phyloP scores from a whole-genome alignment of 2,888 invertebrate species.

The Laspeyria flexula region DNA sequence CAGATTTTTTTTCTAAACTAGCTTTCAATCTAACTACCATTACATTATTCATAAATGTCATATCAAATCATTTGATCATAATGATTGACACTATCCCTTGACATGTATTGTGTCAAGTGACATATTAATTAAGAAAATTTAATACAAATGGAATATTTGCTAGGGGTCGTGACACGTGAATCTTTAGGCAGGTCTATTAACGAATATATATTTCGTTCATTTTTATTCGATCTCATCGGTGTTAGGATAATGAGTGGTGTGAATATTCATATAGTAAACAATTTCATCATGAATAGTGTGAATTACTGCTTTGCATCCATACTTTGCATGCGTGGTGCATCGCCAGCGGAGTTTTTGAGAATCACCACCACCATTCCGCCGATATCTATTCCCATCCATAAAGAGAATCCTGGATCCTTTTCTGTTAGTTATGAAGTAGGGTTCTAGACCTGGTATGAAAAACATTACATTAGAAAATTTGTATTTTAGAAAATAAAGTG shows the following conservation, averaged over 20 bases:
- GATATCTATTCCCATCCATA: constrained; percentile 44
- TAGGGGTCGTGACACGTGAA: no score
- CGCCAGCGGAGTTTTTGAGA: constrained; percentile 50
- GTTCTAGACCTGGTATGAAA: constrained; percentile 27
- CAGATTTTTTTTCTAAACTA: no score
- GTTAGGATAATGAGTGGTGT: constrained; percentile 35
- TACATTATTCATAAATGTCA: no score
- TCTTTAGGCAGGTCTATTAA: no score
- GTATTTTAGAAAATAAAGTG: neutral
- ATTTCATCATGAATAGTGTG: constrained; percentile 48
- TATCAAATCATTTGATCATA: no score
- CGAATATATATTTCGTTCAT: no score
- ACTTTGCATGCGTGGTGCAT: constrained; percentile 54
- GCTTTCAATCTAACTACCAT: no score
- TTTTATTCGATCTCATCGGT: no score
- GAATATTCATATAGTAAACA: constrained; percentile 48
- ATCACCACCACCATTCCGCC: constrained; percentile 34
- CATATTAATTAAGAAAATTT: no score
- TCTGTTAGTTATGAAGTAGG: constrained; percentile 32
- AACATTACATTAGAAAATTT: neutral
- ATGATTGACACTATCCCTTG: no score
- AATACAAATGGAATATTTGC: no score
- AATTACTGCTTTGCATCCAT: constrained; percentile 44
- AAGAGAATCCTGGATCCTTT: constrained; percentile 46
- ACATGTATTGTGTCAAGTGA: no score